Percentiles rank a stretch among this genome's conserved stretches.
Evolutionary conservation across 2,888 invertebrate genomes (phyloP).

Genomic region (Liodrosophila aerea): DNA sequence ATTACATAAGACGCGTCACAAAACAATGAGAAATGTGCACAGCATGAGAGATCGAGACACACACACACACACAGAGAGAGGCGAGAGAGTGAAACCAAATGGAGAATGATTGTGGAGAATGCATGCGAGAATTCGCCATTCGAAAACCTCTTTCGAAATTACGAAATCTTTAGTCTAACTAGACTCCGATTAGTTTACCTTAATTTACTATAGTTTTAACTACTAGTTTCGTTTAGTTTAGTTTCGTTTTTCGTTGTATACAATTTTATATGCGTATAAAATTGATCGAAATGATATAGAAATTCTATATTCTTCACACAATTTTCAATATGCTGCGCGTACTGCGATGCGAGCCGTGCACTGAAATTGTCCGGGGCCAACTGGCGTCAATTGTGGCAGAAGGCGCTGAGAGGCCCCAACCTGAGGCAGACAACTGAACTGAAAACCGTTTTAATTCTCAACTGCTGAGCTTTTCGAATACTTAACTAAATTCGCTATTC

Average conservation of each 20-base stretch:
- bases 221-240: constrained; percentile 27
- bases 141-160: constrained; percentile 47
- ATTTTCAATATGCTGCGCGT: constrained; percentile 19
- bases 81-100: background rate
- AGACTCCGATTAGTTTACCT: background rate
- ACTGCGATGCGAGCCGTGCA: constrained; percentile 64
- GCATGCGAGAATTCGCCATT: constrained; percentile 17
- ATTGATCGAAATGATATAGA: constrained; percentile 38
- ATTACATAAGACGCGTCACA: constrained; percentile 61
- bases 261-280: constrained; percentile 47
- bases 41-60: background rate
- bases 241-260: constrained; percentile 41
- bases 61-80: constrained; percentile 15
- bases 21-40: constrained; percentile 20
- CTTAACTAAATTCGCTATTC: constrained; percentile 53
- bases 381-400: constrained; percentile 55
- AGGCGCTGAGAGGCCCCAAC: constrained; percentile 50
- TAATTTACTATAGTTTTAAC: constrained; percentile 47
- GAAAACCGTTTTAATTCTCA: constrained; percentile 48
- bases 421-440: constrained; percentile 25
- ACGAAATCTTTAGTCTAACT: constrained; percentile 47
- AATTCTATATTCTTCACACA: constrained; percentile 26
- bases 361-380: constrained; percentile 74
- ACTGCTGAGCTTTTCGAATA: constrained; percentile 35
- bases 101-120: constrained; percentile 9